phyloP scores from a whole-genome alignment of 2,797 vertebrate genomes.

The Alca torda region DNA sequence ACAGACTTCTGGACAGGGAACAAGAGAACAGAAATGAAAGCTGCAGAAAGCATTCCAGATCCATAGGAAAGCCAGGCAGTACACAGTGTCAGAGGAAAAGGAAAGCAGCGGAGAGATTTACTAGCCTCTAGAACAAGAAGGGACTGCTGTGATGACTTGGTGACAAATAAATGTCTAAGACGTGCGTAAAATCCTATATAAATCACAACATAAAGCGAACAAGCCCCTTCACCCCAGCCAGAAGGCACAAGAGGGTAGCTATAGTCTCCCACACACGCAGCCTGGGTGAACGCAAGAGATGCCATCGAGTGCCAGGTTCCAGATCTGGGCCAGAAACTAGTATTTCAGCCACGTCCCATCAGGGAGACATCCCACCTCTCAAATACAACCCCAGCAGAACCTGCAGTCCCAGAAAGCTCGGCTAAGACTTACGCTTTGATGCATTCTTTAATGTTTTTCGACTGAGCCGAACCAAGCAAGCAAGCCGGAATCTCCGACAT shows the following conservation, averaged over 20 bases:
- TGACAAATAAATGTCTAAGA: neutral
- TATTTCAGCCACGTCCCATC: neutral
- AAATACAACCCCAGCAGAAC: neutral
- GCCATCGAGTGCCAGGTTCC: neutral
- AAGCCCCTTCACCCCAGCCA: neutral
- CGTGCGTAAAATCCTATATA: neutral
- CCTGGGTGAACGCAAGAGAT: neutral
- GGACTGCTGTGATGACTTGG: neutral
- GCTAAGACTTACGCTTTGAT: conserved; percentile 36
- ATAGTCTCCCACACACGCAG: rapidly evolving
- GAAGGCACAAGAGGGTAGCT: neutral
- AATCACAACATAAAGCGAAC: neutral
- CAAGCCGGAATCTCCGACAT: conserved; percentile 58
- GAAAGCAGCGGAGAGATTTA: neutral
- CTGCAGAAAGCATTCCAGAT: neutral
- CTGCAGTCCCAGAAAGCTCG: neutral
- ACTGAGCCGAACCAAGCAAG: conserved; percentile 56
- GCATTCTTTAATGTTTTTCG: neutral
- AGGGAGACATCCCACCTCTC: neutral
- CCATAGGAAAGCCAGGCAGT: neutral
- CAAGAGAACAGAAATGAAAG: neutral
- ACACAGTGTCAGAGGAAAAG: neutral
- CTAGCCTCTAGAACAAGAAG: neutral
- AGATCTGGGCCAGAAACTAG: neutral
- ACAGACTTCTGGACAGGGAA: neutral